These are phyloP conservation scores for Eupithecia abbreviata DNA, from an alignment of 2,888 invertebrate species.

Conservation along the genomic window DNA sequence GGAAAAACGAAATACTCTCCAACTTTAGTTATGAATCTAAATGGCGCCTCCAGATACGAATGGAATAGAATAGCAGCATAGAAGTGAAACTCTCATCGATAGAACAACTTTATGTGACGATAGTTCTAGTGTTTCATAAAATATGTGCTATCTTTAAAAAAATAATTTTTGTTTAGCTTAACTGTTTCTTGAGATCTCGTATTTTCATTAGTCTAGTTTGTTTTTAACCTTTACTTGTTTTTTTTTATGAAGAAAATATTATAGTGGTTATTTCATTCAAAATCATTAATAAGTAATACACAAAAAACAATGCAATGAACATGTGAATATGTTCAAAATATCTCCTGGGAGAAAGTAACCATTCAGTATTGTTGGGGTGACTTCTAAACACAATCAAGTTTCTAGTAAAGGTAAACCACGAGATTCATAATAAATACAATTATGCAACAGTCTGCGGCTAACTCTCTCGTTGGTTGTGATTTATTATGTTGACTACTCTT, in stretches of 20 bases:
- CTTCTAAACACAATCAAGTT: not conserved
- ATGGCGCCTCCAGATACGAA: constrained; percentile 19
- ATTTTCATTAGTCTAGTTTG: too few species aligned
- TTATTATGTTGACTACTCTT: too few species aligned
- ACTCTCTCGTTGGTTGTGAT: too few species aligned
- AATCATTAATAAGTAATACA: not conserved
- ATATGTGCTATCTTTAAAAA: not conserved
- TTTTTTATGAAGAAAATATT: too few species aligned
- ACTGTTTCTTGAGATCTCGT: not conserved
- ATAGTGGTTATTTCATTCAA: too few species aligned
- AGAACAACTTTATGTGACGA: not conserved
- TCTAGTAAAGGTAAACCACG: not conserved
- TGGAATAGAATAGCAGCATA: constrained; percentile 10
- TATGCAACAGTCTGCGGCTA: too few species aligned
- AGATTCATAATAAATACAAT: not conserved
- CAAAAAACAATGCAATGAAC: not conserved
- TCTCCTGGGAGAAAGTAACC: not conserved
- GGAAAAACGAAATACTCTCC: constrained; percentile 28
- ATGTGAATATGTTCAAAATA: not conserved
- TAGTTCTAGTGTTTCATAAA: not conserved
- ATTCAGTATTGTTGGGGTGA: not conserved
- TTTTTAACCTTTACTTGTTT: too few species aligned
- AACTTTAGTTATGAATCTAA: constrained; percentile 39
- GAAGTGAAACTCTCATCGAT: constrained; percentile 11
- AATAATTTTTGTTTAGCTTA: not conserved